Base-by-base conservation (phyloP, 2,797 vertebrate genomes). In the Martes flavigula region DNA sequence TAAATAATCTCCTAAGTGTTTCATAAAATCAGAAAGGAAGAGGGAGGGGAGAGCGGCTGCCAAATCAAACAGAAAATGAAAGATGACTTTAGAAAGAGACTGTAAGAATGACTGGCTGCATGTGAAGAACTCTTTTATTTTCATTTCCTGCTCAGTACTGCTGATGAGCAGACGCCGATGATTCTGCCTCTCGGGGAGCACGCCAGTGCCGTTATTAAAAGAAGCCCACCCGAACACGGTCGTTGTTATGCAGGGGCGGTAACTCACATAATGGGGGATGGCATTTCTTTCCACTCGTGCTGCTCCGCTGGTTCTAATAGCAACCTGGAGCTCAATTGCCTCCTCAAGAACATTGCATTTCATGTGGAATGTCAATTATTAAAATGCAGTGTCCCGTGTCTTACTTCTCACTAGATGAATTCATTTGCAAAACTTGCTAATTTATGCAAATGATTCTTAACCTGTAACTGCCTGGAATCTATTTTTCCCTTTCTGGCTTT, bases 221-320 rank as follows among this genome's bases (percentile, higher is more conserved):
- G 98, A 97, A 99, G 98, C 98, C 98, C 99, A 98, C 99, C 98
- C 98, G 99, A 99, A 99, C 40, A 97, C 96, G 97, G 99, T 99
- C 98, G 99, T 99, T 99, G 99, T 99, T 99, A 99, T 99, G 99
- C 99, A 99, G 99, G 98, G 98, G 98, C 98, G 92, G 98, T 99
- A 98, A 98, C 98, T 99, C 97, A 95, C 98, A 98, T 99, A 99
- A 99, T 98, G 98, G 98, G 98, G 99, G 99, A 99, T 98, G 98
- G 99, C 99, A 98, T 98, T 99, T 98, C 98, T 99, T 99, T 99
- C 94, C 98, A 98, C 98, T 99, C 98, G 99, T 98, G 98, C 98
- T 98, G 99, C 98, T 99, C 98, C 25, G 84, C 99, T 99, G 99
- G 98, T 98, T 99, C 99, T 99, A 99, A 99, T 99, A 99, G 99